Evolutionary conservation across 2,888 invertebrate species (phyloP), one percentile per base, ranked within the genome.

Genomic region (Escarpia spicata): DNA sequence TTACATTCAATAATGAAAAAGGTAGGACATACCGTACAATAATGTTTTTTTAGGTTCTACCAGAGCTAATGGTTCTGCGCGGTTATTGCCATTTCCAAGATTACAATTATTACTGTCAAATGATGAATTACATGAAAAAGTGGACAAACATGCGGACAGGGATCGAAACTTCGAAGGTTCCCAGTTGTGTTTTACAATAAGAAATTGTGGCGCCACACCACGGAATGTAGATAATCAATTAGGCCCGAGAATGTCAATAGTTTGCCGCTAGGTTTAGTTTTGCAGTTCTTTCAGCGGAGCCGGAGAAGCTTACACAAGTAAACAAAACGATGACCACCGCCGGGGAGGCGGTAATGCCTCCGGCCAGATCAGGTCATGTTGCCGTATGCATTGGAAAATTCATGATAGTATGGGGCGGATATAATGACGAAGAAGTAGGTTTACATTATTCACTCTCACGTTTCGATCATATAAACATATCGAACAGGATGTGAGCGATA

Each of bases 361-460:
- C 90, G 10, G 58, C 91, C 2, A 92, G 93, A 43, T 93, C 93
- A 15, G 96, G 96, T 52, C 96, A 96, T 94, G 94, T 96, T 45
- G 94, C 96, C 92, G 95, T 95, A 45, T 94, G 94, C 45, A 94
- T 95, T 91, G 95, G 95, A 89, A 95, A 95, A 90, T 95, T 94
- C 92, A 95, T 96, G 94, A 93, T 96, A 52, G 95, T 96, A 31
- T 96, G 96, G 96, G 96, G 96, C 92, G 96, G 96, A n/a, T 96
- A 96, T 90, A 92, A 37, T 90, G 92, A 93, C 45, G 10, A 75
- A 37, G 37, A 37, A 75, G 75, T 75, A 75, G 26, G 75, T 75
- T 26, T 75, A 75, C 75, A 75, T 12, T 58, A 91, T 92, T 58
- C 60, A 19, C 6, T 75, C 26, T 37, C 37, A 37, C 19, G 19